These are phyloP conservation scores for Geotrupes spiniger DNA, from an alignment of 2,888 invertebrate genomes.

Conservation along the genomic window DNA sequence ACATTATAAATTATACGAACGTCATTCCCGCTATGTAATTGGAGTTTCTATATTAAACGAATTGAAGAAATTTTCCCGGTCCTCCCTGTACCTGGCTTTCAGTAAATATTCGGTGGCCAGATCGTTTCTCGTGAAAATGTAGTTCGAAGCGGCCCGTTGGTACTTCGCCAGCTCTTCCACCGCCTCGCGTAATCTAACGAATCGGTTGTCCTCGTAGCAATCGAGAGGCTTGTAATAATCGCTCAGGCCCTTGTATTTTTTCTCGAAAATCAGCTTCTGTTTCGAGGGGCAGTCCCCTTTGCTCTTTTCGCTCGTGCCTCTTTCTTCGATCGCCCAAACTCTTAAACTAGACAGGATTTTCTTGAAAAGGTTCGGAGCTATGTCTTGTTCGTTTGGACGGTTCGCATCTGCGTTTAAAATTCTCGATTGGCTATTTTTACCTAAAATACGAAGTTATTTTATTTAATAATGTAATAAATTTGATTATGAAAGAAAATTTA, in stretches of 20 bases:
- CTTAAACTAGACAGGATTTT: slow-evolving; percentile 25
- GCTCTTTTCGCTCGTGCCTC: background rate
- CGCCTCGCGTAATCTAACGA: slow-evolving; percentile 41
- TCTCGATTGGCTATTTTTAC: background rate
- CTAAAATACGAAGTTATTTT: background rate
- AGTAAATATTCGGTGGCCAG: slow-evolving; percentile 52
- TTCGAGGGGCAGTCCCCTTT: slow-evolving; percentile 3
- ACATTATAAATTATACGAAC: slow-evolving; percentile 5
- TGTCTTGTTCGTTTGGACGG: slow-evolving; percentile 2
- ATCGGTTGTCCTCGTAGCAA: slow-evolving; percentile 40
- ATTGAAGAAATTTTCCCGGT: slow-evolving; percentile 52
- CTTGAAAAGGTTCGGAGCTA: slow-evolving; percentile 18
- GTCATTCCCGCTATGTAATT: slow-evolving; percentile 16
- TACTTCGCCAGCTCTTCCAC: slow-evolving; percentile 45
- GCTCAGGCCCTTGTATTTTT: slow-evolving; percentile 13
- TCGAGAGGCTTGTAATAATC: slow-evolving; percentile 39
- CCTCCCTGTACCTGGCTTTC: slow-evolving; percentile 54
- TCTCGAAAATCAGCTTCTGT: background rate
- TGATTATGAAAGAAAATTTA: no score
- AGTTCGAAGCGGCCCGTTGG: slow-evolving; percentile 49
- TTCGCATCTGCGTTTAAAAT: background rate
- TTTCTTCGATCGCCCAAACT: slow-evolving; percentile 21
- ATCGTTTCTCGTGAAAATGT: slow-evolving; percentile 48
- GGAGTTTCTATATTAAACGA: slow-evolving; percentile 47
- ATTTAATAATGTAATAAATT: no score